Base-by-base conservation (phyloP, 2,888 invertebrate species). In the Melieria omissa region DNA sequence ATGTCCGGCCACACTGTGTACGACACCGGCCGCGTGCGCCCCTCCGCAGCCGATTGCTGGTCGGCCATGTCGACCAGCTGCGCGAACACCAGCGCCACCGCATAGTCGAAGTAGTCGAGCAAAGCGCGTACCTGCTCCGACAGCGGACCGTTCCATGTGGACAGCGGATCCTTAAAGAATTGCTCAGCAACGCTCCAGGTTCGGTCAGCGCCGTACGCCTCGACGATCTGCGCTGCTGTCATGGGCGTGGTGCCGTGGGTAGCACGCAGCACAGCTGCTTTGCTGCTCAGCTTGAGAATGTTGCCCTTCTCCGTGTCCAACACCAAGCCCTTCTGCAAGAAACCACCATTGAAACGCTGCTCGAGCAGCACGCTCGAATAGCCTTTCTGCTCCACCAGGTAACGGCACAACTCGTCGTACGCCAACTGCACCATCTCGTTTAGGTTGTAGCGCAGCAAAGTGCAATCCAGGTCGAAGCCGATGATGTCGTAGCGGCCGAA, bases 391-490 rank as follows among this genome's bases (percentile, higher is more conserved):
- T 90, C 85, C 2, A 93, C 89, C 65, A 94, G 82, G 83, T 88
- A 93, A 8, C 89, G 88, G 0, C 90, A 87, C 52, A 93, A 79
- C 4, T 89, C 84, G 44, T 90, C 86, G 82, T 93, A 93, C 73
- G 90, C 91, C 80, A 92, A 80, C 60, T 87, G 85, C 0, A 90
- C 87, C 87, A 93, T 88, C 76, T 91, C 89, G 3, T 88, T 88
- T n/a, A 93, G 86, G 80, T 93, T 91, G 81, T 93, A 94, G 67
- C 91, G 89, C 16, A 92, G 88, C 65, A 94, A 80, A 0, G 94
- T 94, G 78, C 93, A 91, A 80, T 94, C 94, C 78, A 94, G 86
- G 86, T 94, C 94, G 82, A 94, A 94, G 0, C 86, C 86, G 46
- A 86, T 80, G 46, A 84, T 82, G 63, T 85, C 83, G 57, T 86